Evolutionary conservation across 2,113 vertebrate species (phyloP), one percentile per base, ranked within the genome.

Genomic region (Corythornis madagascariensis): DNA sequence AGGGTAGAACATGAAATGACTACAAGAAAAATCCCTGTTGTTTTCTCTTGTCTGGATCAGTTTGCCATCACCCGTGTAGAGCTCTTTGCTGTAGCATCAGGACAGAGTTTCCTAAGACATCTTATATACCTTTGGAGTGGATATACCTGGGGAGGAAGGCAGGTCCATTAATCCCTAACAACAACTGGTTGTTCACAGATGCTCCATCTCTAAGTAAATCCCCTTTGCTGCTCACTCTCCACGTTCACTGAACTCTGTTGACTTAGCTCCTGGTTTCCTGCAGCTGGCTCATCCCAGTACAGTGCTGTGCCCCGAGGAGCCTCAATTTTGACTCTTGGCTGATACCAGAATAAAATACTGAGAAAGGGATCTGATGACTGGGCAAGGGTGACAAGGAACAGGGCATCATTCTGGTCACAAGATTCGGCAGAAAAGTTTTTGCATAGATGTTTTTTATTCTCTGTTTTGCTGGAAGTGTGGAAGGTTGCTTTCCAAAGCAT

Each of bases 11-110:
- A 56, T 3, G 3, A 61, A 92, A 70, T 77, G 67, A 89, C 85
- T 56, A 64, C 75, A 86, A 91, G 92, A 82, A 80, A 88, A 92
- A 88, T 38, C 38, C 43, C 38, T 77, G 47, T 85, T 89, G 83
- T 57, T 74, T 94, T 88, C 60, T 83, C 13, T 13, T 66, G 67
- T 70, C 71, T 29, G 55, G 52, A 17, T 77, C 83, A 66, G 15
- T 66, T 92, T 69, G 50, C 70, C 31, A 5, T 21, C 66, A 43
- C 33, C 40, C 28, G 35, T 71, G 43, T 21, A 57, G 21, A 59
- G 48, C 67, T 79, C 42, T 81, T 91, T 82, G 35, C 61, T 90
- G 64, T 50, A 59, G 28, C 24, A 57, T 43, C 25, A 47, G 74
- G 64, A 42, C 35, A 38, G 83, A 48, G 25, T 52, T 92, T 92